Conservation (phyloP, 2,888 invertebrate species). For the Chamaedrilus cognettii region DNA sequence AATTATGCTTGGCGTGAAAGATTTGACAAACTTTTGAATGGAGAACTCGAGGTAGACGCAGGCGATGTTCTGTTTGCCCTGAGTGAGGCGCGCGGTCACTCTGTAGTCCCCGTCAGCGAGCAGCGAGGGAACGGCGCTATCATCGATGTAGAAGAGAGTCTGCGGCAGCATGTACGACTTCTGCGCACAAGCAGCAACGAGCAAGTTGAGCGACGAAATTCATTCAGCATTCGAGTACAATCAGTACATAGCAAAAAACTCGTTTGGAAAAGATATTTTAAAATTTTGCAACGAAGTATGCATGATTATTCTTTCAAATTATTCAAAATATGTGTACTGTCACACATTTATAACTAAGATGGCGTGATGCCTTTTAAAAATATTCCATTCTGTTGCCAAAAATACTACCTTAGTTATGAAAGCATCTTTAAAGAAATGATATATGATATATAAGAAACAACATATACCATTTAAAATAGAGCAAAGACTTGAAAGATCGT, state of each 20-base stretch:
- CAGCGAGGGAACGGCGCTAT: conserved; percentile 16
- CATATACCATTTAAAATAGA: too few relatives aligned
- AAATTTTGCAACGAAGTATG: not conserved
- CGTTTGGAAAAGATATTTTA: not conserved
- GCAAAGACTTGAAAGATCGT: too few relatives aligned
- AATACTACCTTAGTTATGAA: too few relatives aligned
- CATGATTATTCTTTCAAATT: too few relatives aligned
- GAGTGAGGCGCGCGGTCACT: conserved; percentile 17
- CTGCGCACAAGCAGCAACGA: not conserved
- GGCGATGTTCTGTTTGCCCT: conserved; percentile 9
- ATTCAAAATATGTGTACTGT: too few relatives aligned
- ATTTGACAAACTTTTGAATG: too few relatives aligned
- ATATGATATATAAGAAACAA: too few relatives aligned
- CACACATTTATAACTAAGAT: too few relatives aligned
- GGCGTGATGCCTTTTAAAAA: too few relatives aligned
- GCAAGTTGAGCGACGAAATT: not conserved
- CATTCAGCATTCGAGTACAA: not conserved
- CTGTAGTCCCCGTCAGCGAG: conserved; percentile 24
- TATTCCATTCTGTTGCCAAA: too few relatives aligned
- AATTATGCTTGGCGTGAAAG: too few relatives aligned
- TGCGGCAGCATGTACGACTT: conserved; percentile 6
- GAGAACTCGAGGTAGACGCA: conserved; percentile 9
- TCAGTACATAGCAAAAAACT: not conserved
- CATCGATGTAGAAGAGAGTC: conserved; percentile 6
- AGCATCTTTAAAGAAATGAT: too few relatives aligned